Base-by-base conservation (phyloP, 2,888 invertebrate species). In the Lithophane socia region DNA sequence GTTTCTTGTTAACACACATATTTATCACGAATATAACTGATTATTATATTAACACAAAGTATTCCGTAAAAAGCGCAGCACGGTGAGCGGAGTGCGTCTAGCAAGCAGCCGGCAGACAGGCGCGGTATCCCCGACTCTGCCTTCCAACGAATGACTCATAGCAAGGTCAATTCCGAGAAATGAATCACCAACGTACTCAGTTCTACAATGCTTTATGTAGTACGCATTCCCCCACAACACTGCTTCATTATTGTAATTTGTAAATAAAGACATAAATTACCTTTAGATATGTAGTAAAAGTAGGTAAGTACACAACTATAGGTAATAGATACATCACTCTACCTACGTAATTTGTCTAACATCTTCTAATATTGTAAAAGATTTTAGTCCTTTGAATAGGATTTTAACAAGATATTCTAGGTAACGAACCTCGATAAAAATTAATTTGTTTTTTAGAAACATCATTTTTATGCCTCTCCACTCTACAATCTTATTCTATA, bases 121-220 rank as follows among this genome's bases (percentile, higher is more conserved):
- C 96, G 96, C 97, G 97, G 96, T 96, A 97, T 97, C 96, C 97
- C 97, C 97, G 93, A 96, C 96, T 96, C 96, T 96, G 96, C 96
- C 96, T 96, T 95, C 95, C 95, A 96, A 91, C 96, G 96, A 97
- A 96, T 97, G 97, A 97, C 97, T 97, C 97, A 97, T 96, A 94
- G 96, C 97, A 96, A 97, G 97, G 97, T 97, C 97, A 97, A 97
- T 97, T 97, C 97, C 96, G 96, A 97, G 96, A 96, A 96, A 96
- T 97, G 97, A 97, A 96, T 97, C 97, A 97, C 96, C 96, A 94
- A 92, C 92, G 92, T 93, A 93, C 94, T 95, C 95, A 95, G 94
- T 94, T 95, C 95, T 90, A 96, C 93, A 96, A 96, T 93, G 95
- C 90, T 93, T 86, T 94, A 96, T 90, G 95, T 95, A 92, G 92